Conservation (phyloP, 2,797 vertebrate species). For the Anabacerthia variegaticeps region DNA sequence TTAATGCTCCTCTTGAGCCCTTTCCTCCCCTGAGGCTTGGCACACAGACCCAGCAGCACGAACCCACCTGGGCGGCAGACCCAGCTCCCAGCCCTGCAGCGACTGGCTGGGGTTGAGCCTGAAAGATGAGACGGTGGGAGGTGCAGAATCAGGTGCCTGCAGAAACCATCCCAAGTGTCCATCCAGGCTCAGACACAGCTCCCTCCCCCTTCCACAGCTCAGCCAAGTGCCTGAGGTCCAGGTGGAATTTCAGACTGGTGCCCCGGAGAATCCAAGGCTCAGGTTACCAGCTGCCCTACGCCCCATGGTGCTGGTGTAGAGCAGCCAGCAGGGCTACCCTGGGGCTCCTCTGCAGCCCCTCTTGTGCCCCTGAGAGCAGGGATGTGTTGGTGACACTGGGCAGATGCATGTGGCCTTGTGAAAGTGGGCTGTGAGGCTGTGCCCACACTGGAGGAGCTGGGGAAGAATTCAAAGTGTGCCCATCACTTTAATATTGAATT, state of each 20-base stretch:
- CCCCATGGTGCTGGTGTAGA: background rate
- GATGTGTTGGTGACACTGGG: background rate
- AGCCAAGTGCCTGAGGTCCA: background rate
- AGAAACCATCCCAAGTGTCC: background rate
- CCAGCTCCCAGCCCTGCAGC: background rate
- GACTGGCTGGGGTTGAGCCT: background rate
- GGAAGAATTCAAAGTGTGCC: background rate
- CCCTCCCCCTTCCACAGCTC: background rate
- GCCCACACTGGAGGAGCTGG: rapidly evolving
- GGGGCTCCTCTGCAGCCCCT: background rate
- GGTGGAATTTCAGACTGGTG: background rate
- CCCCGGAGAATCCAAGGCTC: background rate
- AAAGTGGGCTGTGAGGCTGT: background rate
- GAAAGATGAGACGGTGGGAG: background rate
- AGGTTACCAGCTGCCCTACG: background rate
- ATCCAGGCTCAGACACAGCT: background rate
- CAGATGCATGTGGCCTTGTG: background rate
- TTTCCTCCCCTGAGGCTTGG: background rate
- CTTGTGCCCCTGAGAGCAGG: background rate
- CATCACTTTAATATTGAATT: background rate
- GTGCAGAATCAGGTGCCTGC: background rate
- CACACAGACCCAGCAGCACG: background rate
- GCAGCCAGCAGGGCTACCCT: background rate
- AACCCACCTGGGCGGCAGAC: background rate
- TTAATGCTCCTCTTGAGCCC: background rate